Evolutionary conservation across 2,797 vertebrate genomes (phyloP).

Genomic region (Catamblyrhynchus diadema): DNA sequence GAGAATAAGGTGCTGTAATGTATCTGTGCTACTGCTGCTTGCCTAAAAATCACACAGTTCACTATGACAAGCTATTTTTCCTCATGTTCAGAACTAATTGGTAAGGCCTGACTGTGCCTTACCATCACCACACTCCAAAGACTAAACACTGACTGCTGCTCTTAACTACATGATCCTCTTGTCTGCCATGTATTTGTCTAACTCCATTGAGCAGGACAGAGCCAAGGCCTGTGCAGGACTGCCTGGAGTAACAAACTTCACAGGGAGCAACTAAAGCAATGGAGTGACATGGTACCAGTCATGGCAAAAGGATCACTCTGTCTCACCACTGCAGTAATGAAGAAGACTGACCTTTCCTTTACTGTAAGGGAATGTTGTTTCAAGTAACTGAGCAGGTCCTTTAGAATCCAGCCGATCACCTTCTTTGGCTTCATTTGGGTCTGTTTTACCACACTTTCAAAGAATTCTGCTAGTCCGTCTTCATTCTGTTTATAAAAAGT

Average conservation of each 20-base stretch:
- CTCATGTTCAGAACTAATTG: background rate
- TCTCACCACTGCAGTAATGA: background rate
- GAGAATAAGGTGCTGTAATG: background rate
- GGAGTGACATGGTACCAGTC: background rate
- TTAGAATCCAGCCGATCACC: slow-evolving; percentile 92
- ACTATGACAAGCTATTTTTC: background rate
- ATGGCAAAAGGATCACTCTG: background rate
- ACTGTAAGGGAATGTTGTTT: slow-evolving; percentile 82
- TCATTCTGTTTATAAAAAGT: slow-evolving; percentile 82
- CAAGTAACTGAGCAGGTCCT: slow-evolving; percentile 86
- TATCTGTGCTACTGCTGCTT: background rate
- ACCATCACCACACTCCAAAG: background rate
- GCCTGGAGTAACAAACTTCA: background rate
- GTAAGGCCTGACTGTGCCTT: background rate
- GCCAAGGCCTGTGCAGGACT: background rate
- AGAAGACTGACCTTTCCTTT: slow-evolving; percentile 86
- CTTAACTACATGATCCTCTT: background rate
- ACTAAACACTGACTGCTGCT: background rate
- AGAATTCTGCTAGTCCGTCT: slow-evolving; percentile 91
- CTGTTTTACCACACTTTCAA: slow-evolving; percentile 83
- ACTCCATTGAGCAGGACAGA: background rate
- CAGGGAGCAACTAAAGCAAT: background rate
- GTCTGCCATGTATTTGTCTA: background rate
- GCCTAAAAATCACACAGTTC: background rate
- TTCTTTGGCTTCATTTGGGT: slow-evolving; percentile 87